phyloP scores from a whole-genome alignment of 1,140 invertebrate species.

The Ceratitis capitata region DNA sequence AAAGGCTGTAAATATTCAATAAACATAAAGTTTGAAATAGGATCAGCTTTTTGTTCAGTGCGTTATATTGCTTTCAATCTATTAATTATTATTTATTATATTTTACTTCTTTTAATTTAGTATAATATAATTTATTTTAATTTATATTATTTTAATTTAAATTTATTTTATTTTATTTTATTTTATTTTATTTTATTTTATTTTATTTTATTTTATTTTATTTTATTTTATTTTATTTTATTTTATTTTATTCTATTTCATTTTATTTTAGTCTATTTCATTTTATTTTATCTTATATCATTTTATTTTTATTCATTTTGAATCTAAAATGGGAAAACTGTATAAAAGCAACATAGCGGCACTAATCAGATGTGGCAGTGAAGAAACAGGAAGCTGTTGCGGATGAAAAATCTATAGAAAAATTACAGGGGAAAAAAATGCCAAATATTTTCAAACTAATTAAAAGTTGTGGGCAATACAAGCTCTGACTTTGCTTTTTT shows the following conservation, averaged over 20 bases:
- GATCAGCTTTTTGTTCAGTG: no score
- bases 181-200: neutral
- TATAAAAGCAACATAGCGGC: neutral
- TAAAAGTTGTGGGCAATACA: neutral
- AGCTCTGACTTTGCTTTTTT: neutral
- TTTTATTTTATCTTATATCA: neutral
- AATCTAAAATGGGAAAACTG: neutral
- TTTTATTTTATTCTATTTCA: neutral
- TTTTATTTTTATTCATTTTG: neutral
- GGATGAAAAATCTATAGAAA: neutral
- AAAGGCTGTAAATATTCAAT: no score
- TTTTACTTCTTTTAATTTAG: no score
- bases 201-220: neutral
- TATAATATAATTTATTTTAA: neutral
- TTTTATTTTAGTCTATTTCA: neutral
- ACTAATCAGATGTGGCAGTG: neutral
- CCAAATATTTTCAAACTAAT: constrained; percentile 1
- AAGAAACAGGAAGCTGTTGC: neutral
- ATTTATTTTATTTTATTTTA: neutral
- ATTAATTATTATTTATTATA: no score
- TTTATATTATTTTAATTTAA: neutral
- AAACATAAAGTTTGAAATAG: no score
- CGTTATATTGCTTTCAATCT: no score
- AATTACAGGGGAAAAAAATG: neutral
- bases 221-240: neutral